Percentiles rank a stretch among this genome's conserved stretches.
Evolutionary conservation across 2,888 invertebrate species (phyloP).

Genomic region (Reticulitermes lucifugus): DNA sequence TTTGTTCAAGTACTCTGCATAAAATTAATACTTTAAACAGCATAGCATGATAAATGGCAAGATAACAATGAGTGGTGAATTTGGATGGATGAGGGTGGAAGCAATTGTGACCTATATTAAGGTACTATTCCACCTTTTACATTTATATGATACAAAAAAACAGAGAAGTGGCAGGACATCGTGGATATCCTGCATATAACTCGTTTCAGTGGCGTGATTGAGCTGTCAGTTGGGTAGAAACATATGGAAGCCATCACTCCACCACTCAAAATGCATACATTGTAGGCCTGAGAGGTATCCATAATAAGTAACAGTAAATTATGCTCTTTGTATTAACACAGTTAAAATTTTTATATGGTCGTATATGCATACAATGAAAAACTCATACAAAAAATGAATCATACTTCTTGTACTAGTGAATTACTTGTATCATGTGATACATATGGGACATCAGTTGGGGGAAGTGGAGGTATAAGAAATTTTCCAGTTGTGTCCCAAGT

Average conservation of each 20-base stretch:
- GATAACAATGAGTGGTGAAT: no score
- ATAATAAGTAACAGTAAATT: not conserved
- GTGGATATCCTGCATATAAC: not conserved
- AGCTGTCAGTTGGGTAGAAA: conserved; percentile 6
- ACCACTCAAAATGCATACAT: not conserved
- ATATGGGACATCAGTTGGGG: not conserved
- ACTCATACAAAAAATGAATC: not conserved
- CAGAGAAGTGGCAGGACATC: not conserved
- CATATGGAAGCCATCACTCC: conserved; percentile 9
- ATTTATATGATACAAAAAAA: no score
- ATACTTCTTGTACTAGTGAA: not conserved
- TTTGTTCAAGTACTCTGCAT: no score
- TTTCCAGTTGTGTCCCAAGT: not conserved
- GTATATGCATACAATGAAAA: not conserved
- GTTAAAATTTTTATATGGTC: not conserved
- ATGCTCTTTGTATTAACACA: not conserved
- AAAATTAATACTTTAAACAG: no score
- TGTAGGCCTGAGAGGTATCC: conserved; percentile 5
- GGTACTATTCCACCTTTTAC: no score
- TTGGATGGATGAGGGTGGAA: no score
- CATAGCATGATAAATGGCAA: no score
- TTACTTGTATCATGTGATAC: not conserved
- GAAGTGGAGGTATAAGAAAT: not conserved
- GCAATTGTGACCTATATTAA: no score
- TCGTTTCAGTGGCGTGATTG: not conserved